Evolutionary conservation across 2,113 vertebrate species (phyloP).

Genomic region (Anhinga rufa): DNA sequence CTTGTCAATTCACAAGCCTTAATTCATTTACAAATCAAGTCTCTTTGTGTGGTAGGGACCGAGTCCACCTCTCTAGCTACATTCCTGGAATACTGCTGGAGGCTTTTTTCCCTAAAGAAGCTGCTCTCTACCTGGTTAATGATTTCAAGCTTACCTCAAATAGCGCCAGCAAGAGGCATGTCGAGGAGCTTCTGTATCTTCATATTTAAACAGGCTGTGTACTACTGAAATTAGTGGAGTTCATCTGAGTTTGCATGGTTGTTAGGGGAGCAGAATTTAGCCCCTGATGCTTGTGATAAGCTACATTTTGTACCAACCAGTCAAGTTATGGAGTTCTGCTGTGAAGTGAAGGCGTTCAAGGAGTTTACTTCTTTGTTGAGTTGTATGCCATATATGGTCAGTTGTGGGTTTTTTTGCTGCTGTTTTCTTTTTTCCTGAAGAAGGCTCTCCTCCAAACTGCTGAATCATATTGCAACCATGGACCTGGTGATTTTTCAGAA

Average conservation of each 20-base stretch:
- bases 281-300: background rate
- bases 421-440: background rate
- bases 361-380: background rate
- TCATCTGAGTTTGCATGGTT: background rate
- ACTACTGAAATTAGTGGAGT: background rate
- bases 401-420: background rate
- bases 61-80: background rate
- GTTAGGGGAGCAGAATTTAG: background rate
- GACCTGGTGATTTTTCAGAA: constrained; percentile 31
- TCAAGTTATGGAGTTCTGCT: background rate
- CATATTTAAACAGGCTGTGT: background rate
- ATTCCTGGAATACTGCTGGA: background rate
- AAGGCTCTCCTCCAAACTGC: constrained; percentile 29
- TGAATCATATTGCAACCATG: constrained; percentile 28
- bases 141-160: background rate
- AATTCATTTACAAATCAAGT: background rate
- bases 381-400: constrained; percentile 28
- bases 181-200: background rate
- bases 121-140: background rate
- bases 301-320: background rate
- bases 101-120: background rate
- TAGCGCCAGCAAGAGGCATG: background rate
- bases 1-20: background rate
- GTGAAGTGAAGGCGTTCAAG: background rate
- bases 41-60: background rate